These are phyloP conservation scores for Coracopsis vasa DNA, from an alignment of 2,113 vertebrate genomes.

Conservation along the genomic window DNA sequence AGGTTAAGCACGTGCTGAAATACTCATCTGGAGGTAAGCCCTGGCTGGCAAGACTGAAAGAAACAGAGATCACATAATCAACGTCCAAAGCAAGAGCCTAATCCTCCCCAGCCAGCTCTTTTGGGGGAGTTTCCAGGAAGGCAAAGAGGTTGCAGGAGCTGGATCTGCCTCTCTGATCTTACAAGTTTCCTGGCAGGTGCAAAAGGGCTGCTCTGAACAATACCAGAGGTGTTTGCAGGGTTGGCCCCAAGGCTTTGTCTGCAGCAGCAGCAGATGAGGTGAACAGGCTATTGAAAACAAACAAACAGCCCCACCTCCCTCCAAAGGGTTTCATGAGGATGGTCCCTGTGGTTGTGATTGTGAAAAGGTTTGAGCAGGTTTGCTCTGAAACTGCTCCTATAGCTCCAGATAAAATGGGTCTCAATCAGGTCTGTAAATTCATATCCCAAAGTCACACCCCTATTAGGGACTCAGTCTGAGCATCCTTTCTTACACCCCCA, in stretches of 20 bases:
- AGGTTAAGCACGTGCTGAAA: conserved; percentile 64
- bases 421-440: background rate
- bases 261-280: conserved; percentile 43
- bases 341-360: background rate
- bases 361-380: background rate
- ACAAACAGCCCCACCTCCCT: conserved; percentile 24
- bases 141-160: conserved; percentile 49
- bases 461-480: background rate
- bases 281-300: conserved; percentile 33
- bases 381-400: background rate
- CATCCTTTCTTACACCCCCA: background rate
- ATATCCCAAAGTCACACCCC: background rate
- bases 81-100: conserved; percentile 36
- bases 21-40: conserved; percentile 59
- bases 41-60: conserved; percentile 55
- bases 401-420: background rate
- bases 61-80: conserved; percentile 47
- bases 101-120: conserved; percentile 55
- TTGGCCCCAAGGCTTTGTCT: conserved; percentile 52
- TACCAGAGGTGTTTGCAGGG: conserved; percentile 52
- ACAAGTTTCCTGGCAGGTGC: conserved; percentile 60
- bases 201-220: conserved; percentile 41
- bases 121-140: conserved; percentile 56
- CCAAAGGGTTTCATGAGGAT: background rate
- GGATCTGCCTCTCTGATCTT: conserved; percentile 51